Evolutionary conservation across 2,113 vertebrate genomes (phyloP).

Genomic region (Naja naja): DNA sequence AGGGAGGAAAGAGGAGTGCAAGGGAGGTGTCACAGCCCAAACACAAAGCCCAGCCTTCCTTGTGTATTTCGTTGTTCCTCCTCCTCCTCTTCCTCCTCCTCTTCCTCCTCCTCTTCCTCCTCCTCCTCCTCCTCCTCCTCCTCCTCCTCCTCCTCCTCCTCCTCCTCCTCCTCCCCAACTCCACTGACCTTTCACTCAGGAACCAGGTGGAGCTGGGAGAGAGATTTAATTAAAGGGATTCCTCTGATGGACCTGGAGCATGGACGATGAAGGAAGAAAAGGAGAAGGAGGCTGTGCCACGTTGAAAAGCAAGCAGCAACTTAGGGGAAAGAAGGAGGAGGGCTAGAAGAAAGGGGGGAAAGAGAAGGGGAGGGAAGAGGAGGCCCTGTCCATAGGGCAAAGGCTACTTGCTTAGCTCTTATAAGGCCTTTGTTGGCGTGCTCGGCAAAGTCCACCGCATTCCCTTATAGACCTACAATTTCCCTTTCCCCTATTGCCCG

Average conservation of each 20-base stretch:
- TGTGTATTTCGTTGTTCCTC: fast-evolving
- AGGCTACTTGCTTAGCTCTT: constrained; percentile 86
- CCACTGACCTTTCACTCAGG: constrained; percentile 94
- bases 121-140: neutral
- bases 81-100: constrained; percentile 35
- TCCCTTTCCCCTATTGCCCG: neutral
- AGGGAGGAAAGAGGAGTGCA: neutral
- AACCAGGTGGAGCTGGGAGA: constrained; percentile 86
- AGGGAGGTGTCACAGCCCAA: neutral
- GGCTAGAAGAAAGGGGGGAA: neutral
- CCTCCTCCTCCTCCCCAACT: constrained; percentile 68
- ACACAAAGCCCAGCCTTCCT: constrained; percentile 51
- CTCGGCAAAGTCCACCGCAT: constrained; percentile 53
- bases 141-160: constrained; percentile 36
- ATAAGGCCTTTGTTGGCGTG: constrained; percentile 73
- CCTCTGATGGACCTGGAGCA: constrained; percentile 89
- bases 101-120: neutral
- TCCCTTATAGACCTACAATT: neutral
- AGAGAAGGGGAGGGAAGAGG: neutral
- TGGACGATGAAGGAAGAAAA: constrained; percentile 66
- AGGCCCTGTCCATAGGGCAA: constrained; percentile 67
- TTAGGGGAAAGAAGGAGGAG: constrained; percentile 28
- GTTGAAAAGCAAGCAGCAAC: constrained; percentile 23
- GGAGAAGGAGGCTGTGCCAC: constrained; percentile 16
- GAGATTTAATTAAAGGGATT: constrained; percentile 96